Evolutionary conservation across 1,140 invertebrate species (phyloP).

Genomic region (Coelopa frigida): DNA sequence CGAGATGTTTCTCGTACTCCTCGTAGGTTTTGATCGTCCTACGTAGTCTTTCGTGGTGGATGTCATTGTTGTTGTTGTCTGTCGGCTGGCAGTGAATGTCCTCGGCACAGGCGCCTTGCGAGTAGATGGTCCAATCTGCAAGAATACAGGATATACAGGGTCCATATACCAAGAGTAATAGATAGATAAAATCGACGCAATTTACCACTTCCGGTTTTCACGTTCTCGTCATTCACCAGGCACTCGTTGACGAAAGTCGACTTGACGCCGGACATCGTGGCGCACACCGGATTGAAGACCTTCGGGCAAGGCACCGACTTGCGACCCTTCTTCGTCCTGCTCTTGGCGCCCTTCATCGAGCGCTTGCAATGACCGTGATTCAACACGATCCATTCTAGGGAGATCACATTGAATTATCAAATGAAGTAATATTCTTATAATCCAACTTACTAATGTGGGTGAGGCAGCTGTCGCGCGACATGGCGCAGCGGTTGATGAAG

Average conservation of each 20-base stretch:
- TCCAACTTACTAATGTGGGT: constrained; percentile 8
- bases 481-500: constrained; percentile 29
- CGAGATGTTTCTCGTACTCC: too few species aligned
- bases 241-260: constrained; percentile 39
- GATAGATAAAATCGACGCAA: neutral
- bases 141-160: neutral
- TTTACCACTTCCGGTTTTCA: constrained; percentile 26
- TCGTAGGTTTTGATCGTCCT: too few species aligned
- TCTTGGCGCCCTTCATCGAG: too few species aligned
- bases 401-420: too few species aligned
- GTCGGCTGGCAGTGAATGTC: constrained; percentile 20
- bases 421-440: neutral
- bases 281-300: constrained; percentile 34
- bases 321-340: too few species aligned
- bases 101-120: constrained; percentile 35
- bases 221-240: constrained; percentile 34
- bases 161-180: neutral
- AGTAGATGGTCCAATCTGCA: constrained; percentile 35
- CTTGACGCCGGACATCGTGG: constrained; percentile 32
- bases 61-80: too few species aligned
- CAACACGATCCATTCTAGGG: too few species aligned
- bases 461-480: constrained; percentile 22
- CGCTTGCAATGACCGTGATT: too few species aligned
- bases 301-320: constrained; percentile 32
- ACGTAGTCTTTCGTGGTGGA: too few species aligned